Evolutionary conservation across 2,113 vertebrate genomes (phyloP).

Genomic region (Lanius ludovicianus): DNA sequence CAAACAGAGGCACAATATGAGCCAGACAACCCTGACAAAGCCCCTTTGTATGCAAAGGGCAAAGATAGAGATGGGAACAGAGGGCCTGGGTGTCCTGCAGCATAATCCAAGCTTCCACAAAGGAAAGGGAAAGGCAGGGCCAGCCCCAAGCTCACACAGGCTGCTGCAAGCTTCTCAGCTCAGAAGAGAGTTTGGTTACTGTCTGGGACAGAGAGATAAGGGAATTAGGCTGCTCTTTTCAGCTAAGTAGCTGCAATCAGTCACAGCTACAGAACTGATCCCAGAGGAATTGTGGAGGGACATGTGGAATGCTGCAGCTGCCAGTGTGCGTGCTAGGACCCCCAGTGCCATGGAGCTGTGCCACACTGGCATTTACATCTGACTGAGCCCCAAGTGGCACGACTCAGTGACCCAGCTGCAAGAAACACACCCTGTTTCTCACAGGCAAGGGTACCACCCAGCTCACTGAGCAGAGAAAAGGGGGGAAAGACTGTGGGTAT

Average conservation of each 20-base stretch:
- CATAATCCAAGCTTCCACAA: slow-evolving; percentile 40
- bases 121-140: not conserved
- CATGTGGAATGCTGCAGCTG: not conserved
- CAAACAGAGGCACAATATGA: slow-evolving; percentile 50
- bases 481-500: not conserved
- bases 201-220: slow-evolving; percentile 60
- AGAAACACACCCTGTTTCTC: not conserved
- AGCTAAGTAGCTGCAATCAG: slow-evolving; percentile 54
- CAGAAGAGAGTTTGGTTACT: not conserved
- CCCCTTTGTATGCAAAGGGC: slow-evolving; percentile 49
- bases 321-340: not conserved
- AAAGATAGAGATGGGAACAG: slow-evolving; percentile 57
- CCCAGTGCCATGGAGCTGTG: not conserved
- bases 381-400: not conserved
- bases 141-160: not conserved
- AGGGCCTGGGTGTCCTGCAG: not conserved
- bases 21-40: slow-evolving; percentile 57
- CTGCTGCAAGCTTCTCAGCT: slow-evolving; percentile 35
- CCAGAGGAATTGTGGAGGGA: not conserved
- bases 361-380: not conserved
- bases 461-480: not conserved
- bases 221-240: slow-evolving; percentile 57
- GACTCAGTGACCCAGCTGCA: not conserved
- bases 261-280: slow-evolving; percentile 25
- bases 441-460: not conserved